These are phyloP conservation scores for Tenualosa thibaudeaui DNA, from an alignment of 2,797 vertebrate genomes.

Conservation along the genomic window DNA sequence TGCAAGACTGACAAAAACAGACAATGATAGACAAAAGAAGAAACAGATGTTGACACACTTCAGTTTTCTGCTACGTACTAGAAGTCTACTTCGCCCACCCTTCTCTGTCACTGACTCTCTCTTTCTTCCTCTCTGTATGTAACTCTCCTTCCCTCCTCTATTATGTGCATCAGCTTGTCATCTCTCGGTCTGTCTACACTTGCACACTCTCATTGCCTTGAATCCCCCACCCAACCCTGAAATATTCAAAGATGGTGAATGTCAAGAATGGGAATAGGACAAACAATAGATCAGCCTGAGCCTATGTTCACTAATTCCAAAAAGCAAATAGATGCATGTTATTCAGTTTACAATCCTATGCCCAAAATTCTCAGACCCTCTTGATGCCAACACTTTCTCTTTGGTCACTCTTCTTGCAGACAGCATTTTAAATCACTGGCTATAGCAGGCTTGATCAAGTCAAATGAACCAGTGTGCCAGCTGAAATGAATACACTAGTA, in stretches of 20 bases:
- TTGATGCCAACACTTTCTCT: background rate
- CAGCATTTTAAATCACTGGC: background rate
- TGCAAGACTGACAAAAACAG: too few species aligned
- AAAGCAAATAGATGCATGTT: background rate
- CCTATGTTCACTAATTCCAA: background rate
- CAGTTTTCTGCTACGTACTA: too few species aligned
- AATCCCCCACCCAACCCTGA: background rate
- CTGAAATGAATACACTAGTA: background rate
- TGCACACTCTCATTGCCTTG: background rate
- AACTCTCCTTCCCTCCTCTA: background rate
- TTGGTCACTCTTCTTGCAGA: background rate
- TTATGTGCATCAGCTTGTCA: background rate
- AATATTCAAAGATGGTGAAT: background rate
- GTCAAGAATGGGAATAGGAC: background rate
- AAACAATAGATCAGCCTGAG: background rate
- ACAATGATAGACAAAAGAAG: too few species aligned
- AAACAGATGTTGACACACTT: too few species aligned
- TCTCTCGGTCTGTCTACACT: background rate
- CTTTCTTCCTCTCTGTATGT: background rate
- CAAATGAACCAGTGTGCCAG: too few species aligned
- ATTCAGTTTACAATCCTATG: background rate
- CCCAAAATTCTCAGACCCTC: background rate
- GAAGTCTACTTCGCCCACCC: background rate
- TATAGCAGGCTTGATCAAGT: too few species aligned
- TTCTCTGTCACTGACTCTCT: conserved; percentile 32